phyloP scores from a whole-genome alignment of 2,888 invertebrate genomes.

The Parascotia fuliginaria region DNA sequence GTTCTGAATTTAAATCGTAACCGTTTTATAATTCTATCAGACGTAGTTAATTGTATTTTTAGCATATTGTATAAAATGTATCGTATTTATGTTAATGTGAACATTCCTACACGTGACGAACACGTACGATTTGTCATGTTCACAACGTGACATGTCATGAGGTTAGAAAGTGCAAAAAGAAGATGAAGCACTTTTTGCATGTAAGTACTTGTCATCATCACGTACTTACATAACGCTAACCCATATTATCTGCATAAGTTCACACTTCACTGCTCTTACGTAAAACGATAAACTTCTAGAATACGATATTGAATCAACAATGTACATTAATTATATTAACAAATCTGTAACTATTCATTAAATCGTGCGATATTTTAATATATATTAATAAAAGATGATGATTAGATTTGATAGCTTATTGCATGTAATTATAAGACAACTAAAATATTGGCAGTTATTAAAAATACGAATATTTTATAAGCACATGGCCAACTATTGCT shows the following conservation, averaged over 20 bases:
- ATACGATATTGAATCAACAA: neutral
- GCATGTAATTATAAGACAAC: neutral
- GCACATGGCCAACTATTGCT: neutral
- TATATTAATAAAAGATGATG: constrained; percentile 5
- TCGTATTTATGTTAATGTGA: constrained; percentile 16
- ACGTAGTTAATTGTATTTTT: constrained; percentile 25
- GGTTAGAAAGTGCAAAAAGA: constrained; percentile 15
- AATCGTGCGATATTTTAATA: constrained; percentile 1
- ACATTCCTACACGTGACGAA: constrained; percentile 13
- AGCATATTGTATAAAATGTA: constrained; percentile 25
- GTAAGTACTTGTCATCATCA: constrained; percentile 13
- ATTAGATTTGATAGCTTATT: constrained; percentile 1
- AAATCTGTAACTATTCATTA: constrained; percentile 1
- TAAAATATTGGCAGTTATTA: constrained; percentile 1
- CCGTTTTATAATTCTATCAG: constrained; percentile 52
- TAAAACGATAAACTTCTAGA: neutral
- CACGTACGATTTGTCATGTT: constrained; percentile 6
- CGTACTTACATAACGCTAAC: constrained; percentile 27
- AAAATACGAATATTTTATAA: constrained; percentile 4
- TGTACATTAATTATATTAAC: neutral
- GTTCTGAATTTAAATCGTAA: constrained; percentile 66
- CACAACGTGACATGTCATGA: constrained; percentile 31
- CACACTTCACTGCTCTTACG: neutral
- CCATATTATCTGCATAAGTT: constrained; percentile 2
- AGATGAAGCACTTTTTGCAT: constrained; percentile 23